Evolutionary conservation across 2,797 vertebrate genomes (phyloP), one percentile per base, ranked within the genome.

Genomic region (Agapornis canus): DNA sequence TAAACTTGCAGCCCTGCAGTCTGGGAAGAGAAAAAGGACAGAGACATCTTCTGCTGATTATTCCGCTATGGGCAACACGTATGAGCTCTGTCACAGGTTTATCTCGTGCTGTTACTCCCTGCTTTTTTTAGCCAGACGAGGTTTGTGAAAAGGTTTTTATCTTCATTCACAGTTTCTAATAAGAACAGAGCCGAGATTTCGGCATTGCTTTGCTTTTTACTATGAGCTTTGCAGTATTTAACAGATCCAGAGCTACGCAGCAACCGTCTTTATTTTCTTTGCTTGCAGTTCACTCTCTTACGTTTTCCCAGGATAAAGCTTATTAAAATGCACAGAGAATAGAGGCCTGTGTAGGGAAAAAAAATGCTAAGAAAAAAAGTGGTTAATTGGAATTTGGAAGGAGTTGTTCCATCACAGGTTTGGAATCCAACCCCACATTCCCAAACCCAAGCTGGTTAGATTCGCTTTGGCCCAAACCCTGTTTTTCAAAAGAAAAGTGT

Each of bases 291-390:
- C 47, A 73, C 2, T 0, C 75, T 84, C 94, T 92, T 77, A 32
- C 92, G 95, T 94, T 96, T 96, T 95, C 91, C 85, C 85, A 92
- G 95, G 94, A 94, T 91, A 95, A 96, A 91, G 72, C 95, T 92
- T 81, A 95, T 96, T 94, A 94, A 94, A 91, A 94, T 96, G 90
- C 94, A 94, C 70, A 86, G 86, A 96, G 92, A 92, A 94, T 52
- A 92, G 91, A 92, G 42, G 82, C 87, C 95, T 94, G 75, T 68
- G 69, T 32, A 92, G 89, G 89, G 45, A 72, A 51, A 71, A 43
- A 43, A 43, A 78, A 72, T 2, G 31, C 51, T 60, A 66, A 70
- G 82, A 84, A 92, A 56, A 86, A 70, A 77, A 4, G 56, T 22
- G 35, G 82, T 49, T 95, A 96, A 92, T 92, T 94, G 76, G 91